These are phyloP conservation scores for Neosalanx taihuensis DNA, from an alignment of 2,797 vertebrate genomes.

Conservation along the genomic window DNA sequence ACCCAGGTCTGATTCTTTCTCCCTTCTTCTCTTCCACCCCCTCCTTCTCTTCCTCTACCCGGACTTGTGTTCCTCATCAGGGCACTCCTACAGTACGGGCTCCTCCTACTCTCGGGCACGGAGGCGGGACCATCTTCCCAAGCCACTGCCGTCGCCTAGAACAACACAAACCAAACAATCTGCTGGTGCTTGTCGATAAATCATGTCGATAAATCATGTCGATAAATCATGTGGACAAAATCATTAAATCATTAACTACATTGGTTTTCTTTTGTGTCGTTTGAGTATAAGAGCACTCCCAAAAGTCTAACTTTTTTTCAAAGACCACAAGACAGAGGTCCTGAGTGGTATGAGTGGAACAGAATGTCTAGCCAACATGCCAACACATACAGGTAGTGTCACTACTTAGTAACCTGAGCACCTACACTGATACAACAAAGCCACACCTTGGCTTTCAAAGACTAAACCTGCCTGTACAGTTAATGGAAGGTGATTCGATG, in stretches of 20 bases:
- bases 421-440: constrained; percentile 9
- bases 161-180: constrained; percentile 19
- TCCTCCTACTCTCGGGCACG: constrained; percentile 12
- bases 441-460: constrained; percentile 13
- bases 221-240: no score
- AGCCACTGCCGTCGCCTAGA: constrained; percentile 26
- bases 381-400: constrained; percentile 33
- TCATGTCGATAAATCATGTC: not conserved
- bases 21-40: not conserved
- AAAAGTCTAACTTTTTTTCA: no score
- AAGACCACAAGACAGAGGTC: no score
- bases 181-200: constrained; percentile 4
- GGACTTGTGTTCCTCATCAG: not conserved
- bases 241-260: no score
- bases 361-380: not conserved
- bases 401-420: constrained; percentile 43
- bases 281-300: no score
- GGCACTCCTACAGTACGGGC: not conserved
- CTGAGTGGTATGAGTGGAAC: no score
- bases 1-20: constrained; percentile 23
- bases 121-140: not conserved
- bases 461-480: not conserved
- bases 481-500: no score
- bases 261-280: no score
- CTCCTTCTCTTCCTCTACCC: not conserved